Evolutionary conservation across 2,797 vertebrate species (phyloP).

Genomic region (Eulemur albifrons): DNA sequence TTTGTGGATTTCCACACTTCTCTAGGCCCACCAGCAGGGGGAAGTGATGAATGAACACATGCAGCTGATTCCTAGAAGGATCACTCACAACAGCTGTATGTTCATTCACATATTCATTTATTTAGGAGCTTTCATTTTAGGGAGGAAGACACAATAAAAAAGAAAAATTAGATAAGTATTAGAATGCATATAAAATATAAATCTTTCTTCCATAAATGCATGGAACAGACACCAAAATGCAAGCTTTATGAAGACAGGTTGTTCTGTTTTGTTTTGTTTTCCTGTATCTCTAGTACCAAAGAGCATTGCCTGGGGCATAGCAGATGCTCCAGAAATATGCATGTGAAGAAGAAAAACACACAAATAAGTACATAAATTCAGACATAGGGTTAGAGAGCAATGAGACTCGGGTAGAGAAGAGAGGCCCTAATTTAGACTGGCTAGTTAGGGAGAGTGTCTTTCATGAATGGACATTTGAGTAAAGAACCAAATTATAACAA

Average conservation of each 20-base stretch:
- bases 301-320: neutral
- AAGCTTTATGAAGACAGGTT: neutral
- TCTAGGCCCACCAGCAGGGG: neutral
- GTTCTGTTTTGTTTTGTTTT: neutral
- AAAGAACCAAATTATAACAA: neutral
- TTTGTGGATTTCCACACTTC: neutral
- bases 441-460: neutral
- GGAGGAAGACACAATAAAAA: neutral
- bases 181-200: neutral
- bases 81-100: accelerated
- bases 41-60: neutral
- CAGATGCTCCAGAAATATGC: neutral
- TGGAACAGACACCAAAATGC: neutral
- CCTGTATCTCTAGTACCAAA: neutral
- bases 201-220: neutral
- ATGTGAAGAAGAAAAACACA: neutral
- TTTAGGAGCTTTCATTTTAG: neutral
- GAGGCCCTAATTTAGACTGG: neutral
- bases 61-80: neutral
- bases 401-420: neutral
- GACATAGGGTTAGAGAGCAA: neutral
- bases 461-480: neutral
- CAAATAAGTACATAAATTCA: neutral
- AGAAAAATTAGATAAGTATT: neutral
- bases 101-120: neutral